These are phyloP conservation scores for Pristionchus japonicus DNA, from an alignment of 2,888 invertebrate species.

Conservation along the genomic window DNA sequence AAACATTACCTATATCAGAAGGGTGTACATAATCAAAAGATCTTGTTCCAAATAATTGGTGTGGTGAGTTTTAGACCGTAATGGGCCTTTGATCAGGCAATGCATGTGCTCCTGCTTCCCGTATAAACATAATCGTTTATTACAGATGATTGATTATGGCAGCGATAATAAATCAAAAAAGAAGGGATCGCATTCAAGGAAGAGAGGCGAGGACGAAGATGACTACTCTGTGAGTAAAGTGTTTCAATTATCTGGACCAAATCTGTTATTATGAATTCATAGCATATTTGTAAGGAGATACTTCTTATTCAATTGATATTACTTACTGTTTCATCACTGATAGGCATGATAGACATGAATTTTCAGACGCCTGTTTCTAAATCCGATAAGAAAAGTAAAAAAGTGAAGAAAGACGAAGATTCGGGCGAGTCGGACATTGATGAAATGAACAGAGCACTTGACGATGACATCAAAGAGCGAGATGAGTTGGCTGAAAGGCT, in stretches of 20 bases:
- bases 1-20: too few relatives aligned
- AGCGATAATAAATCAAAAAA: conserved; percentile 35
- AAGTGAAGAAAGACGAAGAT: conserved; percentile 50
- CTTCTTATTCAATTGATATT: too few relatives aligned
- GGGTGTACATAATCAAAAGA: too few relatives aligned
- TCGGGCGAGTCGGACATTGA: conserved; percentile 64
- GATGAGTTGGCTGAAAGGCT: conserved; percentile 93
- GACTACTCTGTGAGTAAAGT: neutral
- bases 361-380: neutral
- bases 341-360: neutral
- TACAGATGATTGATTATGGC: conserved; percentile 18
- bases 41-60: too few relatives aligned
- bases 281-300: too few relatives aligned
- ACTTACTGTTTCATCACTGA: too few relatives aligned
- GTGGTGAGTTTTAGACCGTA: too few relatives aligned
- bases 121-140: too few relatives aligned
- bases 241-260: too few relatives aligned
- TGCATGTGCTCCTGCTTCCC: too few relatives aligned
- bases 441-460: conserved; percentile 59
- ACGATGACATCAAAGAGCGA: conserved; percentile 81
- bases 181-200: conserved; percentile 49
- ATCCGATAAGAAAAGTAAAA: conserved; percentile 45
- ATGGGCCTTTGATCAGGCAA: too few relatives aligned
- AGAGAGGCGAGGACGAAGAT: conserved; percentile 31
- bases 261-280: too few relatives aligned